Base-by-base conservation (phyloP, 35 echinoderm and acorn worm species). In the Lytechinus variegatus region DNA sequence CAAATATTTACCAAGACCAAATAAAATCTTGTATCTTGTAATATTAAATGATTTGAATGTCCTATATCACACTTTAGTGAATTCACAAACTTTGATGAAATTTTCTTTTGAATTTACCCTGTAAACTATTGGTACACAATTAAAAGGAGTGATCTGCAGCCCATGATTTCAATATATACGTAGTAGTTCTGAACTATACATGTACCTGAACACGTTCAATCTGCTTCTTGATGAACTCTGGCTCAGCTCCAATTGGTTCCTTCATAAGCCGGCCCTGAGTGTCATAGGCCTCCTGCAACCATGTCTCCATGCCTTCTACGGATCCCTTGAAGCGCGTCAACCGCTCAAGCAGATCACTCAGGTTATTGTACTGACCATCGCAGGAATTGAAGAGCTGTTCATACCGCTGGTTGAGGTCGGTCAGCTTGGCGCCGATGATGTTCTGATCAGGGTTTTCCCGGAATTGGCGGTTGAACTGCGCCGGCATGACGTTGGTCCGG, bases 191-290 rank as follows among this genome's bases (percentile, higher is more conserved):
- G 19, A 79, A 7, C 66, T 95, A 92, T 54, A 97, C 97, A 89
- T 98, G 96, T 54, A 97, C 97, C 93, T 98, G 96, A 9, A 97
- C 92, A 87, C 97, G 93, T 86, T 99, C 98, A 71, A 99, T 96
- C 95, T 99, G 98, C 71, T 96, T 96, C 94, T 97, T 95, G 54
- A 99, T 94, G 87, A 96, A 97, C 88, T 98, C 96, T 89, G 98
- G 97, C 57, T 99, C 98, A 3, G 97, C 96, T 16, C 97, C 98
- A 16, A 99, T 89, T 27, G 98, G 96, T 72, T 99, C 98, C 33
- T 95, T 97, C 33, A 95, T 87, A 12, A 98, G 94, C 11, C 97
- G 95, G 27, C 97, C 96, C 87, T 97, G 96, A 0, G 96, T 97
- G 56, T 97, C 98, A 54, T 96, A 97, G 54, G 94, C 95, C 21